A percentile compares a stretch with the other conserved stretches of the same genome.
phyloP scores from a whole-genome alignment of 2,113 vertebrate species.

The Ginglymostoma cirratum region DNA sequence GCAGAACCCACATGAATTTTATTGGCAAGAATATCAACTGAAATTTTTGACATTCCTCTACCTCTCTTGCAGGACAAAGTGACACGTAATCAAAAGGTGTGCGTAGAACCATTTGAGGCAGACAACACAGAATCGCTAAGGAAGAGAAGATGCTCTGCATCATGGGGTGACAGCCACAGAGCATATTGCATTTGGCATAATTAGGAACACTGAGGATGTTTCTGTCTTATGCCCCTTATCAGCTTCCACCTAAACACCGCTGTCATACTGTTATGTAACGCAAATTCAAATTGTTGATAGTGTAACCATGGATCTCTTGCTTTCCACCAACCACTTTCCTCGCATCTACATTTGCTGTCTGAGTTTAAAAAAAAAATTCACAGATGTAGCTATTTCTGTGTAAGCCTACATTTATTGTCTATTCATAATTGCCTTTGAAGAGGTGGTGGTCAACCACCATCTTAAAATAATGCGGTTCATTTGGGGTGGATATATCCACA shows the following conservation, averaged over 20 bases:
- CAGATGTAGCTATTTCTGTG: too few species aligned
- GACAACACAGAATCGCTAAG: background rate
- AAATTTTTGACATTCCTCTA: background rate
- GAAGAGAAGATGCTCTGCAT: background rate
- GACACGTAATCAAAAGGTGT: background rate
- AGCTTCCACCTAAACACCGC: background rate
- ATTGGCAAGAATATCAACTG: background rate
- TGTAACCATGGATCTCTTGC: background rate
- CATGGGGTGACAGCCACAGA: too few species aligned
- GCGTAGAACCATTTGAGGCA: background rate
- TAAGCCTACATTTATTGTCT: too few species aligned
- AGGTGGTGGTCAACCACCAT: too few species aligned
- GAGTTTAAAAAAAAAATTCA: too few species aligned
- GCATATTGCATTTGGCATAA: background rate
- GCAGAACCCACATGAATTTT: background rate
- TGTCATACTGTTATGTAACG: background rate
- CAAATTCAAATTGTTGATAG: background rate
- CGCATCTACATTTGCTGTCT: background rate
- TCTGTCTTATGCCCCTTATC: background rate
- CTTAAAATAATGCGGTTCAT: too few species aligned
- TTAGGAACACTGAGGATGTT: background rate
- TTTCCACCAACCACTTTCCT: background rate
- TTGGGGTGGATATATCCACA: too few species aligned
- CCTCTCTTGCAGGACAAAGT: background rate
- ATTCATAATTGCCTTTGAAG: too few species aligned